Evolutionary conservation across 2,113 vertebrate genomes (phyloP).

Genomic region (Indri indri): DNA sequence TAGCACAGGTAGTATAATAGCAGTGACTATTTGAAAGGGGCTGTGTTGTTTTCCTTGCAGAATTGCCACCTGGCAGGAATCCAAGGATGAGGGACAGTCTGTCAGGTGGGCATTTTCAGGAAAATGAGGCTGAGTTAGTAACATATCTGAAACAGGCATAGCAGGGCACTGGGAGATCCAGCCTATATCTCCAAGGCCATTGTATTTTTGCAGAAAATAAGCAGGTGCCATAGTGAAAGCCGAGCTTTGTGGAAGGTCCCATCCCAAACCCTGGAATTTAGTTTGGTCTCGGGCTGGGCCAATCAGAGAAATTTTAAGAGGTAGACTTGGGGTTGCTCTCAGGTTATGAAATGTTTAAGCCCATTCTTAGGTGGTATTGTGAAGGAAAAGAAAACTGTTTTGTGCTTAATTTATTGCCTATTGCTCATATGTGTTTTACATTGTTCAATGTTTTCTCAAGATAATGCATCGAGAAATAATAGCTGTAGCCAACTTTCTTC

Average conservation of each 20-base stretch:
- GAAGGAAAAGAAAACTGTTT: background rate
- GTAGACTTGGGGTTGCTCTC: background rate
- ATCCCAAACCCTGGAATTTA: background rate
- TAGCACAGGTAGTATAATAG: background rate
- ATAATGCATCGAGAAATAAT: background rate
- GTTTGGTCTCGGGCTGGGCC: background rate
- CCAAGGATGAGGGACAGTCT: background rate
- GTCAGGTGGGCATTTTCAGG: background rate
- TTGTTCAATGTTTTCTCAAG: background rate
- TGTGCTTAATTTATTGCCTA: background rate
- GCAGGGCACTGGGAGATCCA: background rate
- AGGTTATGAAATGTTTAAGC: background rate
- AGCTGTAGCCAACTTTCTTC: background rate
- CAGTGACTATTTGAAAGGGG: background rate
- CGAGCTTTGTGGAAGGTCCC: background rate
- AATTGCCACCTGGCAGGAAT: background rate
- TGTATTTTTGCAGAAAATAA: conserved; percentile 8
- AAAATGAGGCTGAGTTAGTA: background rate
- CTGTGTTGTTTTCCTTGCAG: background rate
- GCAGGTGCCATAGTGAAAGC: background rate
- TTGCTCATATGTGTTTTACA: background rate
- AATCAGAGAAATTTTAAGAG: background rate
- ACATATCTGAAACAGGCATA: background rate
- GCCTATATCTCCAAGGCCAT: background rate
- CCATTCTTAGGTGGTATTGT: background rate